A percentile compares a stretch with the other conserved stretches of the same genome.
These are phyloP conservation scores for Berghia stephanieae DNA, from an alignment of 1,140 invertebrate genomes.

Conservation along the genomic window DNA sequence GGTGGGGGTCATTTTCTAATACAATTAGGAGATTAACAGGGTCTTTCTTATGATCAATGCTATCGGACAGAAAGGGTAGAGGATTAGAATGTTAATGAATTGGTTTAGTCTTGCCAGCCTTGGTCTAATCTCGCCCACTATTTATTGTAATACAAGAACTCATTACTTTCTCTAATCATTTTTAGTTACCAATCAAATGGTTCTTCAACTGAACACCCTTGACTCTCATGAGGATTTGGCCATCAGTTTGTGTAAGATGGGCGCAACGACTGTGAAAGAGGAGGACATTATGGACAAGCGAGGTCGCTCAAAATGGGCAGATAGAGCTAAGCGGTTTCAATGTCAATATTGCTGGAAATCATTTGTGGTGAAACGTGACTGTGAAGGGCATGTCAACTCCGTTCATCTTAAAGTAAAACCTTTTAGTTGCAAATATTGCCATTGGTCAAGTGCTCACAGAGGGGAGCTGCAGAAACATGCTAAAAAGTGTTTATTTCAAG, in stretches of 20 bases:
- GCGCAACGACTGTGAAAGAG: not conserved
- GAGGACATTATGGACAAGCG: not conserved
- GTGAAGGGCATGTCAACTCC: slow-evolving; percentile 30
- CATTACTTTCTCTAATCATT: slow-evolving; percentile 17
- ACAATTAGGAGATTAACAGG: too few species aligned
- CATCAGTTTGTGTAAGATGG: not conserved
- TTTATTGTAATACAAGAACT: not conserved
- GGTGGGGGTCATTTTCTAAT: too few species aligned
- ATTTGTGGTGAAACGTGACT: slow-evolving; percentile 28
- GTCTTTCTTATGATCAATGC: too few species aligned
- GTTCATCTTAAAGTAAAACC: slow-evolving; percentile 30
- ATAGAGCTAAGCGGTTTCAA: not conserved
- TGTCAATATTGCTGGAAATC: slow-evolving; percentile 28
- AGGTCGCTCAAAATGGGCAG: slow-evolving; percentile 19
- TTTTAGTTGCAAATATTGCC: slow-evolving; percentile 22
- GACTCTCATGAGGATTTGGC: slow-evolving; percentile 11
- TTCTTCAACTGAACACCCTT: slow-evolving; percentile 11
- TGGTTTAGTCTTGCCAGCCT: slow-evolving; percentile 15
- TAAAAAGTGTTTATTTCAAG: slow-evolving; percentile 29
- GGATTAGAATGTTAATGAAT: too few species aligned
- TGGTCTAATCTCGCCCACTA: slow-evolving; percentile 1
- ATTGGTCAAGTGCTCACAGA: slow-evolving; percentile 20
- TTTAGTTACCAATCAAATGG: slow-evolving; percentile 21
- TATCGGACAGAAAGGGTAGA: too few species aligned
- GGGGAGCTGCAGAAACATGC: slow-evolving; percentile 28